A percentile compares a stretch with the other conserved stretches of the same genome.
phyloP scores from a whole-genome alignment of 2,888 invertebrate genomes.

The Meteorus colon region DNA sequence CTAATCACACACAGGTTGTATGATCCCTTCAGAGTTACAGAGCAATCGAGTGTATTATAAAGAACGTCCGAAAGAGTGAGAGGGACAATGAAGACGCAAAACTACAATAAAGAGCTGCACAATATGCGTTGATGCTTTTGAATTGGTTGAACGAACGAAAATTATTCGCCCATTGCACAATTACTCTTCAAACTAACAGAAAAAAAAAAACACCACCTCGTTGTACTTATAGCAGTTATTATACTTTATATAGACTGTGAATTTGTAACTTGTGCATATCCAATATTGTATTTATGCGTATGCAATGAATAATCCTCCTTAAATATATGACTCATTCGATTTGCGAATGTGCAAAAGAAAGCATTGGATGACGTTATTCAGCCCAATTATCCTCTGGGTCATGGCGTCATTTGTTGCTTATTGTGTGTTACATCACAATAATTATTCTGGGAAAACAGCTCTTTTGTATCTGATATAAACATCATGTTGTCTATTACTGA shows the following conservation, averaged over 20 bases:
- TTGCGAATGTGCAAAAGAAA: constrained; percentile 40
- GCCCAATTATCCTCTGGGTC: constrained; percentile 51
- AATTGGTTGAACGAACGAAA: constrained; percentile 1
- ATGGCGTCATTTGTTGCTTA: constrained; percentile 28
- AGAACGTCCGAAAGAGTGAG: not conserved
- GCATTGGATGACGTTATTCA: constrained; percentile 51
- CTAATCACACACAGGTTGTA: constrained; percentile 36
- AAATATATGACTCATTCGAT: constrained; percentile 27
- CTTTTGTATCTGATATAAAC: too few species aligned
- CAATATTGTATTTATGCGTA: constrained; percentile 17
- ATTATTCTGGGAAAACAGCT: constrained; percentile 6
- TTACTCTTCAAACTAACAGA: constrained; percentile 31
- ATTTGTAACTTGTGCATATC: constrained; percentile 36
- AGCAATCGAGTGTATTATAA: not conserved
- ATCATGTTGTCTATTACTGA: too few species aligned
- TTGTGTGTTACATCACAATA: constrained; percentile 5
- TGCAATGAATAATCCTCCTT: constrained; percentile 34
- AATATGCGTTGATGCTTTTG: constrained; percentile 6
- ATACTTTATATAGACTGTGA: constrained; percentile 40
- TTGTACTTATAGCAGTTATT: constrained; percentile 38
- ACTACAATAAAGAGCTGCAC: not conserved
- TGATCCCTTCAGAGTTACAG: not conserved
- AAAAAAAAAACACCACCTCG: constrained; percentile 12
- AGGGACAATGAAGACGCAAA: not conserved
- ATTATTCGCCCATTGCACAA: constrained; percentile 37